A percentile compares a stretch with the other conserved stretches of the same genome.
phyloP scores from a whole-genome alignment of 2,888 invertebrate genomes.

The Melipona bicolor region DNA sequence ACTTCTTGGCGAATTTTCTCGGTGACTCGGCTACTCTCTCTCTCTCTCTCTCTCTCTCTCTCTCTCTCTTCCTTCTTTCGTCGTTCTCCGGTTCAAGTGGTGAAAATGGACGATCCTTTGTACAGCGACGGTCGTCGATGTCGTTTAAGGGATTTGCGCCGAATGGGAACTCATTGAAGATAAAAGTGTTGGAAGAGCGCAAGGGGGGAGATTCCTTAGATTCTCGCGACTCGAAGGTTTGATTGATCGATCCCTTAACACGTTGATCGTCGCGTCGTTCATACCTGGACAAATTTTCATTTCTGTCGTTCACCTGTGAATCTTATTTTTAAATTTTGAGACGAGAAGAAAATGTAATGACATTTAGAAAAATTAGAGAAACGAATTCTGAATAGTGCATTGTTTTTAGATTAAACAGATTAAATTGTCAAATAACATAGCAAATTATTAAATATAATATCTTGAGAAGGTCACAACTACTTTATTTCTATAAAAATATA shows the following conservation, averaged over 20 bases:
- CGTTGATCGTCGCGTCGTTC: too few species aligned
- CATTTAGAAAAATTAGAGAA: too few species aligned
- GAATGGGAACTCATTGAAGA: slow-evolving; percentile 47
- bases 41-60: not conserved
- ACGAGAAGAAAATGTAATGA: too few species aligned
- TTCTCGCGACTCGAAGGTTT: slow-evolving; percentile 45
- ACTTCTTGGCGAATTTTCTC: slow-evolving; percentile 28
- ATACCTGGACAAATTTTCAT: too few species aligned
- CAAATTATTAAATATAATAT: too few species aligned
- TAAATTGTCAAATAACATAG: too few species aligned
- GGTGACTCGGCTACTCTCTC: slow-evolving; percentile 6
- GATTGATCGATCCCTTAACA: slow-evolving; percentile 57
- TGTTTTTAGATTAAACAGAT: too few species aligned
- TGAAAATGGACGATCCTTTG: slow-evolving; percentile 40
- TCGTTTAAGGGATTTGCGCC: slow-evolving; percentile 39
- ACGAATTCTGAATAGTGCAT: too few species aligned
- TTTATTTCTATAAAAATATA: too few species aligned
- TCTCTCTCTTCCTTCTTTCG: not conserved
- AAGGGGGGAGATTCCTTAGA: slow-evolving; percentile 41
- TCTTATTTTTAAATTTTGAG: too few species aligned
- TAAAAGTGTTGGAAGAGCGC: slow-evolving; percentile 48
- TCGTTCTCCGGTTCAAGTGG: not conserved
- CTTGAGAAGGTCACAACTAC: too few species aligned
- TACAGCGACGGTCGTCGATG: slow-evolving; percentile 36
- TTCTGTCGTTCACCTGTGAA: too few species aligned